phyloP scores from a whole-genome alignment of 2,113 vertebrate species.

The Falcunculus frontatus region DNA sequence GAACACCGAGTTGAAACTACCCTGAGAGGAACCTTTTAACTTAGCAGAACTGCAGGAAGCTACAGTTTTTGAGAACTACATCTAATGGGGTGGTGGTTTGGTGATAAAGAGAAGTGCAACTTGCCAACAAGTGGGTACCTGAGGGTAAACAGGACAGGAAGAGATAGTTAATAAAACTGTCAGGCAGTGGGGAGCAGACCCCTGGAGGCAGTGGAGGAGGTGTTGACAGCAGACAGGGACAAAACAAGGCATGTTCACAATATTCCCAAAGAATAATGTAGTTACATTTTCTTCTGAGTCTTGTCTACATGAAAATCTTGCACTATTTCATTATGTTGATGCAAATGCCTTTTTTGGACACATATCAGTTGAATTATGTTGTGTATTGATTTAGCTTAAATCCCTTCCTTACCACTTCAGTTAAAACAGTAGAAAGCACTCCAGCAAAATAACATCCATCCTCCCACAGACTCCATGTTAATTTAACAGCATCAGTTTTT shows the following conservation, averaged over 20 bases:
- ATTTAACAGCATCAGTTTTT: neutral
- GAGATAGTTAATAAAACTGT: neutral
- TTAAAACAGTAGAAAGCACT: neutral
- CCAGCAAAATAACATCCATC: neutral
- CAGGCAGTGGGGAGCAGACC: neutral
- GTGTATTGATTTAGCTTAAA: constrained; percentile 22
- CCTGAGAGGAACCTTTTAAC: neutral
- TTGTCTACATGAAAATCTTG: constrained; percentile 13
- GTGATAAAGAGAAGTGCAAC: neutral
- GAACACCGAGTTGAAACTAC: neutral
- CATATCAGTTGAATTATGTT: neutral
- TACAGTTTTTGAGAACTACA: neutral
- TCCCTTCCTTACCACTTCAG: neutral
- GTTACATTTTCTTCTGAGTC: neutral
- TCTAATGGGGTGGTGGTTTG: neutral
- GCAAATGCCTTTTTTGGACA: constrained; percentile 28
- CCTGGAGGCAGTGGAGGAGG: constrained; percentile 12
- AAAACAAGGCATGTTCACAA: constrained; percentile 9
- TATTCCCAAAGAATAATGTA: neutral
- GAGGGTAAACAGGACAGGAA: constrained; percentile 3
- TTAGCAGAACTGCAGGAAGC: neutral
- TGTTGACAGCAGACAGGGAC: neutral
- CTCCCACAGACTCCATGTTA: constrained; percentile 13
- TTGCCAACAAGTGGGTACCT: neutral
- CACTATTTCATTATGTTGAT: neutral